Conservation (phyloP, 1,140 invertebrate genomes). For the Bactericera cockerelli region DNA sequence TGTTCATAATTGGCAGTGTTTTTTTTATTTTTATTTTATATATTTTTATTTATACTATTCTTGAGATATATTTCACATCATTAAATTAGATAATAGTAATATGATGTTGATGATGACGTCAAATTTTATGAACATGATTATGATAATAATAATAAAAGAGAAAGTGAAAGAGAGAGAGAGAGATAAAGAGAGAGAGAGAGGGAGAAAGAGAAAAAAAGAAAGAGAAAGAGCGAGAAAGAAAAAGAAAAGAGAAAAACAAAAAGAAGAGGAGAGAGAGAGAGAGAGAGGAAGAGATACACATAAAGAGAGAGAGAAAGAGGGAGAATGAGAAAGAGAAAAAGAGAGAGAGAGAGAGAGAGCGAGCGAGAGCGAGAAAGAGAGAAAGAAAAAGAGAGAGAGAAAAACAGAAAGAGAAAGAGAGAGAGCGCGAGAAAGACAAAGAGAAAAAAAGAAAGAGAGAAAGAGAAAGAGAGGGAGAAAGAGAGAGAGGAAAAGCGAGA, state of each 20-base stretch:
- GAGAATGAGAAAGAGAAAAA: background rate
- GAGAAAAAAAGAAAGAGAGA: background rate
- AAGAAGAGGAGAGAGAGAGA: background rate
- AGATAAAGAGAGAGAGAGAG: background rate
- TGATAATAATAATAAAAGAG: background rate
- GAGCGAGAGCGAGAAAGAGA: background rate
- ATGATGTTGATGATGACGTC: no score
- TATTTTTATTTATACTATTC: no score
- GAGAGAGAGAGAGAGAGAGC: background rate
- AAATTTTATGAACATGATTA: no score
- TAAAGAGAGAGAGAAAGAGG: background rate
- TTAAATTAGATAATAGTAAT: no score
- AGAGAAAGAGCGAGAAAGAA: background rate
- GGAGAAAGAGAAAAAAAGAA: background rate
- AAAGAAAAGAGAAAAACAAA: background rate
- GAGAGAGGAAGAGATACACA: background rate
- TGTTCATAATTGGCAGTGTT: no score
- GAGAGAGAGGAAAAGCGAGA: background rate
- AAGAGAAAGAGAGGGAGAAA: background rate
- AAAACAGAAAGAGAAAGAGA: no score
- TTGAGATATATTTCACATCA: no score
- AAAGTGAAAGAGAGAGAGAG: background rate
- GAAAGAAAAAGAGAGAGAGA: background rate
- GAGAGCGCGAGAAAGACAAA: no score
- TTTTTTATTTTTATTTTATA: no score